Evolutionary conservation across 2,888 invertebrate genomes (phyloP).

Genomic region (Carterocephalus palaemon): DNA sequence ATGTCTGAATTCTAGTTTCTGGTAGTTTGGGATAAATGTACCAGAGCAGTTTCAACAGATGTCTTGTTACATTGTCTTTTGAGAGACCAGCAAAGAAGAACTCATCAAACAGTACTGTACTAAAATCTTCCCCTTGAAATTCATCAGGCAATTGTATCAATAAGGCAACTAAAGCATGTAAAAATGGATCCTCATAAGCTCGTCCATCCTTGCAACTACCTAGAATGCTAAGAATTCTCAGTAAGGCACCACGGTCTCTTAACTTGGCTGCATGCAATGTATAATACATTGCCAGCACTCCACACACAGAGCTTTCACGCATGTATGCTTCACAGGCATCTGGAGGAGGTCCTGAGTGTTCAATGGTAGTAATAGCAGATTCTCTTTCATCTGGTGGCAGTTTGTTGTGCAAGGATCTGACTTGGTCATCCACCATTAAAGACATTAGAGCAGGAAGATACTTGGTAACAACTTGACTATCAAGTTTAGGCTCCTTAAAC

Average conservation of each 20-base stretch:
- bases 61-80: conserved; percentile 94
- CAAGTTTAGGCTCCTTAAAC: conserved; percentile 96
- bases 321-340: conserved; percentile 96
- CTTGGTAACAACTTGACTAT: conserved; percentile 95
- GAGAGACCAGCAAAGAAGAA: conserved; percentile 94
- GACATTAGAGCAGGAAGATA: conserved; percentile 96
- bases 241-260: conserved; percentile 87
- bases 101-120: conserved; percentile 96
- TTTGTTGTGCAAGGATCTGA: conserved; percentile 89
- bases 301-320: conserved; percentile 93
- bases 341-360: conserved; percentile 95
- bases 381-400: conserved; percentile 95
- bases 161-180: conserved; percentile 92
- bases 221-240: conserved; percentile 92
- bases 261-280: conserved; percentile 91
- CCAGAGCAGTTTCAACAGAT: conserved; percentile 93
- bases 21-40: conserved; percentile 93
- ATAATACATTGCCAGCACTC: conserved; percentile 96
- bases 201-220: conserved; percentile 94
- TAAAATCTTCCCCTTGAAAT: conserved; percentile 95
- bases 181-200: conserved; percentile 96
- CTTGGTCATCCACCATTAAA: conserved; percentile 93
- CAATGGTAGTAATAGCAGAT: conserved; percentile 94
- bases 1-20: conserved; percentile 85
- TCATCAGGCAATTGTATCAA: conserved; percentile 94